phyloP scores from a whole-genome alignment of 2,113 vertebrate species.

The Alces alces region DNA sequence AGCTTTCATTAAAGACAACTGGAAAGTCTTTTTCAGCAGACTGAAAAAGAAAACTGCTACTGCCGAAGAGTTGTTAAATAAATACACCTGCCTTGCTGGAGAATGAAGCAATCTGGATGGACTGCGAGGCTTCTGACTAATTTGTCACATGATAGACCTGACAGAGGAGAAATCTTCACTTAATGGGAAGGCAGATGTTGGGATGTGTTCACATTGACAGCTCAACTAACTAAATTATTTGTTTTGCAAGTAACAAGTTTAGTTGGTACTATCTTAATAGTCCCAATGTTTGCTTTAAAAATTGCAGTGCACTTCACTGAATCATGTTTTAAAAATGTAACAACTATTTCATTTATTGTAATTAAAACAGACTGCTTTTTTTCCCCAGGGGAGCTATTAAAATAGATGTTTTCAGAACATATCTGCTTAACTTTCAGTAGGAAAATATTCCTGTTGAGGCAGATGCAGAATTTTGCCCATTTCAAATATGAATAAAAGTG shows the following conservation, averaged over 20 bases:
- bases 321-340: conserved; percentile 19
- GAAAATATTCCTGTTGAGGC: not conserved
- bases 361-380: not conserved
- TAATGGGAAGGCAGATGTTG: not conserved
- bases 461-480: not conserved
- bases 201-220: not conserved
- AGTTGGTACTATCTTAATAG: not conserved
- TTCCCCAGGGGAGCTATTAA: not conserved
- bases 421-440: not conserved
- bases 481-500: conserved; percentile 2
- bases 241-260: not conserved
- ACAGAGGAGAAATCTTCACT: not conserved
- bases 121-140: conserved; percentile 32
- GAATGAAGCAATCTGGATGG: conserved; percentile 33
- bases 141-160: not conserved
- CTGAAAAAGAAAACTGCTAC: not conserved
- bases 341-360: not conserved
- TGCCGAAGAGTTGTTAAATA: conserved; percentile 37
- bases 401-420: not conserved
- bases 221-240: not conserved
- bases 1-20: not conserved
- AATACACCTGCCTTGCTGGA: conserved; percentile 46
- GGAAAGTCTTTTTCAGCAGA: not conserved
- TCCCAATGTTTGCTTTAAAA: conserved; percentile 19
- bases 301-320: not conserved